A percentile compares a stretch with the other conserved stretches of the same genome.
Evolutionary conservation across 30 jellyfish, hydroid and myxozoan genomes (phyloP).

Genomic region (Pseudorhiza aurosa): DNA sequence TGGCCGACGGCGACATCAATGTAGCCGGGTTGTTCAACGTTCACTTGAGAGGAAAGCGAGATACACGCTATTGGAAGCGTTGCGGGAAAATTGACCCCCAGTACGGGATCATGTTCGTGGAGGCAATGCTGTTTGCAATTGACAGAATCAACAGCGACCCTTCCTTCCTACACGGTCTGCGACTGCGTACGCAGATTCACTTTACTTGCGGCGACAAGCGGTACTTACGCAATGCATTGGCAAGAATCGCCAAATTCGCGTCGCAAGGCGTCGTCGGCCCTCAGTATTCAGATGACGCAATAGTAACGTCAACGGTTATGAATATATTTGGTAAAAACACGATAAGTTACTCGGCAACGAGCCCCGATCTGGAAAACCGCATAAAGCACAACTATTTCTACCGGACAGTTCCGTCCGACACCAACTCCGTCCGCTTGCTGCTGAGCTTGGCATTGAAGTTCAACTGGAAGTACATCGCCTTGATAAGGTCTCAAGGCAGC

Average conservation of each 20-base stretch:
- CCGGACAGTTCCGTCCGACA: conserved; percentile 82
- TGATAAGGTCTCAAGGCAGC: conserved; percentile 56
- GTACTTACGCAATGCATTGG: conserved; percentile 33
- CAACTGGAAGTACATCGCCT: conserved; percentile 68
- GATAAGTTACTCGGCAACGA: conserved; percentile 70
- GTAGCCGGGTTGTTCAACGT: conserved; percentile 59
- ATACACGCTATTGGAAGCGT: not conserved
- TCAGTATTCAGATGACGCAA: conserved; percentile 77
- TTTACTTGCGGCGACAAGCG: conserved; percentile 77
- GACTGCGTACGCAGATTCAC: conserved; percentile 43
- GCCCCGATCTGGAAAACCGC: conserved; percentile 71
- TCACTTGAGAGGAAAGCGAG: conserved; percentile 35
- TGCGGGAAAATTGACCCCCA: conserved; percentile 73
- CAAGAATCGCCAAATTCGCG: not conserved
- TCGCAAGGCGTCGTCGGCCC: conserved; percentile 77
- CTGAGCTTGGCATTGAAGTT: conserved; percentile 61
- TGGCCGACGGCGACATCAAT: conserved; percentile 34
- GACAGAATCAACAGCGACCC: conserved; percentile 56
- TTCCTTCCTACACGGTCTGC: conserved; percentile 33
- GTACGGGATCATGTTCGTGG: conserved; percentile 79
- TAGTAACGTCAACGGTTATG: conserved; percentile 55
- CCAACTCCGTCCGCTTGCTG: conserved; percentile 40
- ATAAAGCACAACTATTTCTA: conserved; percentile 33
- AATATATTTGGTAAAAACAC: conserved; percentile 62
- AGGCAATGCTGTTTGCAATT: conserved; percentile 83